A percentile compares a stretch with the other conserved stretches of the same genome.
phyloP scores from a whole-genome alignment of 2,113 vertebrate species.

The Notothenia coriiceps region DNA sequence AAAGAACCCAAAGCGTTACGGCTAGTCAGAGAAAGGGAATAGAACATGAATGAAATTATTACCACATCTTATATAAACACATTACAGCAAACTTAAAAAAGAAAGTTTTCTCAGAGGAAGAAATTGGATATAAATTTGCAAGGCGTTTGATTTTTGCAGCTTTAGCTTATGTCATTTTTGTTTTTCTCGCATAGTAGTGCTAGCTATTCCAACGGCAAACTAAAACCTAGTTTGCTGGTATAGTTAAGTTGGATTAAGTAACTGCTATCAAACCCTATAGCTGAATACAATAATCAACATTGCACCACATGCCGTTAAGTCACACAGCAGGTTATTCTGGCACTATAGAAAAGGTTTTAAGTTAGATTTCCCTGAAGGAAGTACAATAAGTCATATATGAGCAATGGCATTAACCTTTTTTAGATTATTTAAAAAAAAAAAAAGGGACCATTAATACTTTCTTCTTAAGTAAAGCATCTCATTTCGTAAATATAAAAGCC shows the following conservation, averaged over 20 bases:
- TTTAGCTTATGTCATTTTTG: neutral
- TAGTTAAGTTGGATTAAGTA: neutral
- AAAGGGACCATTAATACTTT: neutral
- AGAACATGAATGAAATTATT: constrained; percentile 12
- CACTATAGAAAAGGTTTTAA: neutral
- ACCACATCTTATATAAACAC: constrained; percentile 9
- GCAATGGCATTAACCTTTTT: neutral
- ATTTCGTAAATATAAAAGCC: constrained; percentile 16
- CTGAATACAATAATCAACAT: neutral
- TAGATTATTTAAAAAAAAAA: neutral
- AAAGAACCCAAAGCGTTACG: constrained; percentile 81
- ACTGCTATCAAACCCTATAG: neutral
- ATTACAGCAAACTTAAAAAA: neutral
- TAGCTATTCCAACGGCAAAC: constrained; percentile 29
- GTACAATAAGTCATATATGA: neutral
- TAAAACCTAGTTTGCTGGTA: constrained; percentile 13
- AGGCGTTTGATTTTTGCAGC: neutral
- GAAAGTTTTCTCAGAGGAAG: neutral
- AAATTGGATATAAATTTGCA: neutral
- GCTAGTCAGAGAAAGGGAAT: constrained; percentile 56
- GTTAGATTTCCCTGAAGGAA: neutral
- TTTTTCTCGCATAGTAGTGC: neutral
- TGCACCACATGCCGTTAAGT: neutral
- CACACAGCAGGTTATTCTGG: constrained; percentile 17
- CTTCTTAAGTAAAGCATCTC: constrained; percentile 16